Base-by-base conservation (phyloP, 2,888 invertebrate species). In the Lampropteryx suffumata region DNA sequence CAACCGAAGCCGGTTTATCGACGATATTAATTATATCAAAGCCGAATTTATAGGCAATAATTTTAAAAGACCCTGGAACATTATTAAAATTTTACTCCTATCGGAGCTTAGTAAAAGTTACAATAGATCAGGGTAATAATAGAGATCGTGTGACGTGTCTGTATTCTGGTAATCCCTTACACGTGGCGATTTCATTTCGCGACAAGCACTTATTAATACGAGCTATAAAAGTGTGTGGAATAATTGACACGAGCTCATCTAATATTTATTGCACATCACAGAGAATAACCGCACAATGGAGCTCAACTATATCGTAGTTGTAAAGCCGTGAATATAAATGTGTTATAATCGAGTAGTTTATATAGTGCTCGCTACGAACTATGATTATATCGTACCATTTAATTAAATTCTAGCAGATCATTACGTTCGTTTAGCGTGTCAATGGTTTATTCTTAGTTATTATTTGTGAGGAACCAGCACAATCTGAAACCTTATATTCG, bases 191-290 rank as follows among this genome's bases (percentile, higher is more conserved):
- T 84, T 88, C 87, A 85, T 88, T 85, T 82, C 69, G 69, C 61
- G 71, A 77, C 82, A 82, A 83, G 84, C 68, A 79, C 76, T 73
- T 84, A 85, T 82, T 87, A 87, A 84, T 82, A 70, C 73, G 43
- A 62, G 63, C 75, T 69, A 73, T 72, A 70, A 76, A 61, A 60
- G 66, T 65, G 60, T 70, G 61, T 71, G 76, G 73, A 73, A 76
- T 82, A 82, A 84, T 82, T 79, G 82, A 79, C 79, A 80, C 69
- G 6, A 48, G 73, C 79, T 77, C 82, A 85, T 89, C 76, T 81
- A 82, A 83, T 86, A 88, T 89, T 84, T 84, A 88, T 82, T 76
- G 73, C 74, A 69, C 75, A 81, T 82, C 79, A n/a, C n/a, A n/a
- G n/a, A 60, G 64, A 76, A 79, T 82, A 80, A 77, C 73, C 78